Conservation (phyloP, 2,888 invertebrate species). For the Eugnorisma glareosa region DNA sequence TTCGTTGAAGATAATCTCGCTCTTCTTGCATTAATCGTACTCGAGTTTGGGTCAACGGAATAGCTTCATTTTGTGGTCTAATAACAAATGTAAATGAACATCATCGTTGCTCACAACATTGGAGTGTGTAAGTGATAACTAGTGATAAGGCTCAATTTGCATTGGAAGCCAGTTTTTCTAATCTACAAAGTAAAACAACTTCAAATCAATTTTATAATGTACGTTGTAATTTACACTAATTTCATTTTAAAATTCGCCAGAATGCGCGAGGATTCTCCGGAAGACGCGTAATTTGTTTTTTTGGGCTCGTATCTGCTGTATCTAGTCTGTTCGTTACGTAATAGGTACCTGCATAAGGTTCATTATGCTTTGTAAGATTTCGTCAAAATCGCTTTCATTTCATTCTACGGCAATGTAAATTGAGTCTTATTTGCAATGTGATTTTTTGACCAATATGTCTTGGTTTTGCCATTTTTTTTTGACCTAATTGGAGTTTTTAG, state of each 20-base stretch:
- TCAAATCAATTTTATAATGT: neutral
- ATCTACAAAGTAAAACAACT: neutral
- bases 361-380: neutral
- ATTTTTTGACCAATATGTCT: slow-evolving; percentile 3
- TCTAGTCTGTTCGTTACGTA: neutral
- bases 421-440: neutral
- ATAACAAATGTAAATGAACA: slow-evolving; percentile 38
- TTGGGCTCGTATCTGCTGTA: neutral
- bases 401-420: neutral
- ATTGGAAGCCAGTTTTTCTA: neutral
- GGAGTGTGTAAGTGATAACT: too few relatives aligned
- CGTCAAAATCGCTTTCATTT: neutral
- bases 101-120: slow-evolving; percentile 6
- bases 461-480: neutral
- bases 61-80: slow-evolving; percentile 34
- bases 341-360: neutral
- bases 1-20: slow-evolving; percentile 47
- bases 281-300: neutral
- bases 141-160: slow-evolving; percentile 10
- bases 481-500: neutral
- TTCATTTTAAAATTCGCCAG: too few relatives aligned
- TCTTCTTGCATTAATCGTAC: slow-evolving; percentile 42
- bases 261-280: neutral
- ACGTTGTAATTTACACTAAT: too few relatives aligned
- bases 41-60: slow-evolving; percentile 45